A percentile compares a stretch with the other conserved stretches of the same genome.
Evolutionary conservation across 2,113 vertebrate genomes (phyloP).

Genomic region (Chinchilla lanigera): DNA sequence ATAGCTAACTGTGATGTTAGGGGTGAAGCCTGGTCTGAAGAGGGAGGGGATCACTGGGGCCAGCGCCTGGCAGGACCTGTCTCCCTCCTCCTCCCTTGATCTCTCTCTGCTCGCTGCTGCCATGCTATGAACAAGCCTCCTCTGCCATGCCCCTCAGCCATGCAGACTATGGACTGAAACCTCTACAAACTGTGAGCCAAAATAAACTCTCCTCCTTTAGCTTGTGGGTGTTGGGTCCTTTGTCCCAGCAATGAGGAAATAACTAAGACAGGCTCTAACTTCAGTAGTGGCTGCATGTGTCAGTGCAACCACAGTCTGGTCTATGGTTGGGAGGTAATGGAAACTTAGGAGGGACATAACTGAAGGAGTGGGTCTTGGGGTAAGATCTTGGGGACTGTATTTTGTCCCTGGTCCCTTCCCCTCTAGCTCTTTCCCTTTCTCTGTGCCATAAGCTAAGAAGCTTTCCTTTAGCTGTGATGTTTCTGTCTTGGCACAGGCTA

Average conservation of each 20-base stretch:
- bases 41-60: not conserved
- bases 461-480: not conserved
- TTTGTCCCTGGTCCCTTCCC: not conserved
- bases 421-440: not conserved
- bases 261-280: not conserved
- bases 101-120: not conserved
- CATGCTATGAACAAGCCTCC: not conserved
- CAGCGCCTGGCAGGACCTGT: not conserved
- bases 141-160: not conserved
- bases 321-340: not conserved
- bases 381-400: not conserved
- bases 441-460: not conserved
- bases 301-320: not conserved
- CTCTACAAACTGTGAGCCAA: not conserved
- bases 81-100: not conserved
- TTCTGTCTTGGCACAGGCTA: not conserved
- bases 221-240: not conserved
- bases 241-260: not conserved
- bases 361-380: not conserved
- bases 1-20: not conserved
- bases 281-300: not conserved
- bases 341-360: not conserved
- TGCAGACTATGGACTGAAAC: not conserved
- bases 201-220: not conserved
- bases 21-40: not conserved